Evolutionary conservation across 2,113 vertebrate genomes (phyloP).

Genomic region (Tyrannus savana): DNA sequence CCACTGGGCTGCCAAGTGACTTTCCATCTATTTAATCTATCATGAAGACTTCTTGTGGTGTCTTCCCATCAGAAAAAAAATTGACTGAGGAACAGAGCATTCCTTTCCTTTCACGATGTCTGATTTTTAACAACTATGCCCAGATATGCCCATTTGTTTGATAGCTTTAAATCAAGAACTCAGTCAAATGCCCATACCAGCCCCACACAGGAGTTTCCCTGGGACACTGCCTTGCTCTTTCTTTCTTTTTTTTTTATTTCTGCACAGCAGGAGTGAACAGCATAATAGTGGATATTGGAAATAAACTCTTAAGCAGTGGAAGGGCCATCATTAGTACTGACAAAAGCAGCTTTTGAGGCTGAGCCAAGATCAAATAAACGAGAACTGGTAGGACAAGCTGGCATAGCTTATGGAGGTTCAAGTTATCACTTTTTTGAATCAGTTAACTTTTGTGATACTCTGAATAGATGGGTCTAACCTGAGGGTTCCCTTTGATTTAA

Average conservation of each 20-base stretch:
- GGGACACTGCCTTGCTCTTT: background rate
- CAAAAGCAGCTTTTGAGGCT: conserved; percentile 47
- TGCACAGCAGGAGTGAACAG: background rate
- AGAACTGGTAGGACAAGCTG: conserved; percentile 19
- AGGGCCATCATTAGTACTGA: conserved; percentile 37
- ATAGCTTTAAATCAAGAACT: background rate
- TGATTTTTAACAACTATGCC: background rate
- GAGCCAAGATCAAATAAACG: conserved; percentile 15
- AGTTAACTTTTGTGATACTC: background rate
- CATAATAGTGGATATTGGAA: conserved; percentile 25
- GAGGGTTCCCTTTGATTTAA: background rate
- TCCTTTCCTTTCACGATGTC: background rate
- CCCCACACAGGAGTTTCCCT: background rate
- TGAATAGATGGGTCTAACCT: background rate
- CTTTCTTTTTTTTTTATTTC: background rate
- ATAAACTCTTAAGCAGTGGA: conserved; percentile 39
- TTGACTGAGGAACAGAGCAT: background rate
- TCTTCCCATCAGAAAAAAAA: background rate
- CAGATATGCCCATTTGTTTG: background rate
- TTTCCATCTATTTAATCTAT: background rate
- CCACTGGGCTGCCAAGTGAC: background rate
- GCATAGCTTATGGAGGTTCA: background rate
- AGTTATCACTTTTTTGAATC: background rate
- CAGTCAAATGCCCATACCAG: background rate
- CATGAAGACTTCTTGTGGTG: background rate